Evolutionary conservation across 1,140 invertebrate genomes (phyloP), one percentile per base, ranked within the genome.

Genomic region (Achroia grisella): DNA sequence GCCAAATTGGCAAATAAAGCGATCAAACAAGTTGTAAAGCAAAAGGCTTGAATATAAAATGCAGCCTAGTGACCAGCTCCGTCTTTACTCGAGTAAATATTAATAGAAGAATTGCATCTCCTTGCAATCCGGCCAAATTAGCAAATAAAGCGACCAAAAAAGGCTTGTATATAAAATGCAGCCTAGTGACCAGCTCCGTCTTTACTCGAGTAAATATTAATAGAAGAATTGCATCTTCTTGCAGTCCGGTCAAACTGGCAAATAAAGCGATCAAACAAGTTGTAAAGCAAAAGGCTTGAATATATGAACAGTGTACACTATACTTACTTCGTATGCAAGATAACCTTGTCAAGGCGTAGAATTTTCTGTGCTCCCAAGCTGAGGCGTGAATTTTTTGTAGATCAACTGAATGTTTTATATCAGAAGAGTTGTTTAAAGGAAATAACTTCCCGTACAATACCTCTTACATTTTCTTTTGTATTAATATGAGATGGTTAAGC

Each of bases 301-400:
- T 42, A 42, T 32, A 14, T 42, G 10, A 42, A 11, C 32, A 39
- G 15, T 27, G 29, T 35, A 10, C 11, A 3, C 2, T 23, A 23
- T 23, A 23, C 17, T 23, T 2, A 9, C 8, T 10, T 15, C 14
- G 15, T 27, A 33, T 32, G 10, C 32, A 15, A 44, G 11, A 37
- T 41, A 33, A 45, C 42, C 17, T 42, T 32, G 36, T 42, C 37
- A 54, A 34, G 15, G 28, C 12, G 34, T 52, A 34, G 41, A 46
- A 51, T 57, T 50, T 54, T 48, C 56, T 39, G 61, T 56, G 40
- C 48, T 41, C 35, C 34, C 43, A 48, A 52, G 48, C 42, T 32
- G 52, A 44, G 32, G 37, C 48, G 40, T 65, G 57, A 61, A 65
- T 65, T 61, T 65, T 65, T 62, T 54, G 54, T 40, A 48, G 39